Conservation (phyloP, 2,888 invertebrate species). For the Automeris io region DNA sequence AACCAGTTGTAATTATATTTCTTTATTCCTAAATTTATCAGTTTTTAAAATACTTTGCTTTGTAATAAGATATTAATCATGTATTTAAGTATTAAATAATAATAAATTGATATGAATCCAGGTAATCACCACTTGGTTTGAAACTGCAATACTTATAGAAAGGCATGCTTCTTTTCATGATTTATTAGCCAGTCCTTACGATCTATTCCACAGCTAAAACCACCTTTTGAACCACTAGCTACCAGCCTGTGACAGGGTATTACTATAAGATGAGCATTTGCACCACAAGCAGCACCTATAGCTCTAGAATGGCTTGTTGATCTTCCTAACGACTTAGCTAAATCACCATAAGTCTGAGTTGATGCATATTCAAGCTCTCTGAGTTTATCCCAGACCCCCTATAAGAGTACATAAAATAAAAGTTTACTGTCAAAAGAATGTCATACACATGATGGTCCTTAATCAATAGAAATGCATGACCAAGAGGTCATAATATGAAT, state of each 20-base stretch:
- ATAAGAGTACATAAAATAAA: constrained; percentile 12
- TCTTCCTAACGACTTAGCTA: constrained; percentile 50
- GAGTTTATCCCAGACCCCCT: constrained; percentile 62
- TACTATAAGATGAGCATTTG: constrained; percentile 51
- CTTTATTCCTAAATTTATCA: no score
- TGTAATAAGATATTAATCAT: no score
- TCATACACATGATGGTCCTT: no score
- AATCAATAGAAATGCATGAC: no score
- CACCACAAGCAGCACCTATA: constrained; percentile 60
- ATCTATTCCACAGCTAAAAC: constrained; percentile 70
- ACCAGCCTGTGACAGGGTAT: constrained; percentile 64
- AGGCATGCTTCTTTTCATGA: constrained; percentile 52
- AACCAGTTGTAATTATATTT: no score
- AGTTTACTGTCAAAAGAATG: no score
- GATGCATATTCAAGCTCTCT: constrained; percentile 50
- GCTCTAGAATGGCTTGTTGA: constrained; percentile 53
- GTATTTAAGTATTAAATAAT: no score
- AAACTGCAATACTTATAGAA: no score
- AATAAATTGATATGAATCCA: no score
- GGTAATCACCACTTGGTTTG: no score
- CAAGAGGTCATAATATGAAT: no score
- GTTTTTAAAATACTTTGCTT: no score
- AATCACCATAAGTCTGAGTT: constrained; percentile 52
- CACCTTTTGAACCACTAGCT: constrained; percentile 52
- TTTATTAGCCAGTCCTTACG: constrained; percentile 73